Percentiles rank a stretch among this genome's conserved stretches.
These are phyloP conservation scores for Gisinianus flammeolus DNA, from an alignment of 2,888 invertebrate genomes.

Conservation along the genomic window DNA sequence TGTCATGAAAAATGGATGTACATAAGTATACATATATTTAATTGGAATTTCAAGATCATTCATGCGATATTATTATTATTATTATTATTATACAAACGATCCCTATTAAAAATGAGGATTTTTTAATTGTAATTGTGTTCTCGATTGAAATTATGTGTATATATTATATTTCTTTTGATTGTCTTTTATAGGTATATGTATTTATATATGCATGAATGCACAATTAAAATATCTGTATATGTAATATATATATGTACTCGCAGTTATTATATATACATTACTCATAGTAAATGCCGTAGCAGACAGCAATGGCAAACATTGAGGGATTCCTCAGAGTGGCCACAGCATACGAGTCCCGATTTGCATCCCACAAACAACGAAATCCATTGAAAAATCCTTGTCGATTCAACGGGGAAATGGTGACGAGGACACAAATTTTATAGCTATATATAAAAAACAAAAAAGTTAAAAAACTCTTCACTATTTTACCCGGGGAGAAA, in stretches of 20 bases:
- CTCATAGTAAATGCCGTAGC: conserved; percentile 74
- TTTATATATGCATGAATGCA: background rate
- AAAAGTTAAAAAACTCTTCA: background rate
- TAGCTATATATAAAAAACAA: conserved; percentile 64
- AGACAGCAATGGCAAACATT: conserved; percentile 70
- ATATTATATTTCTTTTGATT: too few relatives aligned
- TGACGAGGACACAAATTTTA: conserved; percentile 70
- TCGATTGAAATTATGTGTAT: too few relatives aligned
- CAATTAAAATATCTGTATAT: background rate
- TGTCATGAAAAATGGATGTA: too few relatives aligned
- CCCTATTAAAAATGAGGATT: too few relatives aligned
- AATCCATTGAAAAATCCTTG: conserved; percentile 70
- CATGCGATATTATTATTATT: too few relatives aligned
- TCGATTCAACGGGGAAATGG: conserved; percentile 72
- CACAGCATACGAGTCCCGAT: conserved; percentile 69
- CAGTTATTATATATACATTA: conserved; percentile 61
- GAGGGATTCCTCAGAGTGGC: conserved; percentile 70
- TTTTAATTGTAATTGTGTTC: too few relatives aligned
- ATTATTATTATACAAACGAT: too few relatives aligned
- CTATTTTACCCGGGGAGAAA: background rate
- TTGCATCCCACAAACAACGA: conserved; percentile 73
- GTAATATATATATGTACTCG: background rate
- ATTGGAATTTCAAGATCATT: too few relatives aligned
- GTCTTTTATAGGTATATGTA: too few relatives aligned
- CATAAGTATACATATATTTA: too few relatives aligned